phyloP scores from a whole-genome alignment of 1,140 invertebrate genomes.

The Drosophila tani region DNA sequence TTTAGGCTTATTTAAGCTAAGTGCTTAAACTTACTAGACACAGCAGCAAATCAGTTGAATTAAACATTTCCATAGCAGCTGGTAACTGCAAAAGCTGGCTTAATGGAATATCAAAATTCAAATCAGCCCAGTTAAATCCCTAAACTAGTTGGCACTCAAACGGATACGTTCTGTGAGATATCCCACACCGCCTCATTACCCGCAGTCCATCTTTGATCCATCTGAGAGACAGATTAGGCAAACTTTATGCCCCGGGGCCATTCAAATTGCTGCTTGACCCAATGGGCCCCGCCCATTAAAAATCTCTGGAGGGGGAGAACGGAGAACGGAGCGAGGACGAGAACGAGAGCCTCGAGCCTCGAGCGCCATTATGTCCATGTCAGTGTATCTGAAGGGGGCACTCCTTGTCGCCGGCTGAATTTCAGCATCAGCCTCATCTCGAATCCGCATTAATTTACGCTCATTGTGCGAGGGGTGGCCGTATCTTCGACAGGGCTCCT shows the following conservation, averaged over 20 bases:
- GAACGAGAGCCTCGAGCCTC: slow-evolving; percentile 16
- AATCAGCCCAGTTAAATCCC: slow-evolving; percentile 14
- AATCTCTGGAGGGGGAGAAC: slow-evolving; percentile 23
- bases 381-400: slow-evolving; percentile 42
- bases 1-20: not conserved
- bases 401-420: slow-evolving; percentile 26
- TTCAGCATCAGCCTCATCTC: slow-evolving; percentile 53
- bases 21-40: not conserved
- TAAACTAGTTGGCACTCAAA: slow-evolving; percentile 24
- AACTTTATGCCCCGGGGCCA: slow-evolving; percentile 57
- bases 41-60: not conserved
- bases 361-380: slow-evolving; percentile 64
- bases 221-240: slow-evolving; percentile 66
- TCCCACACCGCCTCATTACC: slow-evolving; percentile 38
- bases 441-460: slow-evolving; percentile 78
- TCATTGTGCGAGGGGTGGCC: slow-evolving; percentile 59
- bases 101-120: slow-evolving; percentile 24
- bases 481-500: slow-evolving; percentile 50
- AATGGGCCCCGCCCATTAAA: slow-evolving; percentile 50
- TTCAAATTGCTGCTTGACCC: slow-evolving; percentile 65
- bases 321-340: slow-evolving; percentile 1
- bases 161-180: slow-evolving; percentile 16
- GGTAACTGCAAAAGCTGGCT: not conserved
- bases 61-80: not conserved
- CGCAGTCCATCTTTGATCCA: slow-evolving; percentile 55